Evolutionary conservation across 1,140 invertebrate genomes (phyloP).

Genomic region (Dreissena rostriformis): DNA sequence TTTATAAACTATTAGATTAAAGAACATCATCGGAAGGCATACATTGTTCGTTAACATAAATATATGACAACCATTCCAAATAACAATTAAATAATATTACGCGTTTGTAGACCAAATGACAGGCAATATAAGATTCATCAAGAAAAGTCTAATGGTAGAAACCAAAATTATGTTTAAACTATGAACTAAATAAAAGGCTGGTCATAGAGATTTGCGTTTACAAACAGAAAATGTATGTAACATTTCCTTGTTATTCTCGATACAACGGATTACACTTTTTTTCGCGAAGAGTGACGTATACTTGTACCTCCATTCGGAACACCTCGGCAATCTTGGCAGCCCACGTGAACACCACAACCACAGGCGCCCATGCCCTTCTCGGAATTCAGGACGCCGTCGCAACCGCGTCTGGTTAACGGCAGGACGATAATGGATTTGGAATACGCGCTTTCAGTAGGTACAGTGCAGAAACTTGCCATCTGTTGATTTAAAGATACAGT

Average conservation of each 20-base stretch:
- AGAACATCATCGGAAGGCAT: too few relatives aligned
- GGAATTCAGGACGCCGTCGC: slow-evolving; percentile 12
- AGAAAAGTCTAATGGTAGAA: not conserved
- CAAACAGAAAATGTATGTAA: not conserved
- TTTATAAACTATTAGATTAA: too few relatives aligned
- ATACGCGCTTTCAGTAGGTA: not conserved
- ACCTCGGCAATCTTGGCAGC: slow-evolving; percentile 1
- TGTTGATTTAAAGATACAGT: not conserved
- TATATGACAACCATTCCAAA: too few relatives aligned
- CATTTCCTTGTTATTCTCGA: not conserved
- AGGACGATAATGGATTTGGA: not conserved
- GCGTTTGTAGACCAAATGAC: too few relatives aligned
- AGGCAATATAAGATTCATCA: too few relatives aligned
- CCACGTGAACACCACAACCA: not conserved
- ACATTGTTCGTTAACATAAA: too few relatives aligned
- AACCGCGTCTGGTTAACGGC: not conserved
- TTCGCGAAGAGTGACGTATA: not conserved
- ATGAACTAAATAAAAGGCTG: not conserved
- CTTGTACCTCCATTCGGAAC: slow-evolving; percentile 14
- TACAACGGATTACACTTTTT: not conserved
- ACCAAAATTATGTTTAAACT: not conserved
- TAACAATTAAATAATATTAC: too few relatives aligned
- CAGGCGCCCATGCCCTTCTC: not conserved
- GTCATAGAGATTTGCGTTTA: not conserved
- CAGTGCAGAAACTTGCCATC: not conserved